Percentiles rank a stretch among this genome's conserved stretches.
Evolutionary conservation across 2,888 invertebrate genomes (phyloP).

Genomic region (Clusia tigrina): DNA sequence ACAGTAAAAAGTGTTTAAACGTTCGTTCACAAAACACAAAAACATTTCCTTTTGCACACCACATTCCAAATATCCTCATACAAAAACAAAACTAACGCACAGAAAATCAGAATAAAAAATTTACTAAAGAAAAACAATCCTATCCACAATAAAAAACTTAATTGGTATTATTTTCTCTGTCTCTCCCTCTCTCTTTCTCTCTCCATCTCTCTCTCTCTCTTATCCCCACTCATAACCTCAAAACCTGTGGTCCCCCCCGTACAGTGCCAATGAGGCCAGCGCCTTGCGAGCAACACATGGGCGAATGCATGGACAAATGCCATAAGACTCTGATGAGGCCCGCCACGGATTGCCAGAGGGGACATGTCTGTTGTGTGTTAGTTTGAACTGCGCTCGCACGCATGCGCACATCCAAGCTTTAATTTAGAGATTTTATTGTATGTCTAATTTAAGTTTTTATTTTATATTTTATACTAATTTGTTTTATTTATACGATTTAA

Average conservation of each 20-base stretch:
- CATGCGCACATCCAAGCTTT: constrained; percentile 19
- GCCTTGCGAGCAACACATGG: constrained; percentile 56
- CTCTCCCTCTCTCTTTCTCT: constrained; percentile 16
- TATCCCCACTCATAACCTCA: constrained; percentile 12
- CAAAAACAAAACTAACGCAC: no score
- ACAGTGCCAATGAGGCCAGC: constrained; percentile 60
- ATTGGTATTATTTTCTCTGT: constrained; percentile 39
- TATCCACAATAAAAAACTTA: not conserved
- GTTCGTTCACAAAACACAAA: no score
- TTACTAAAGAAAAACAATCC: not conserved
- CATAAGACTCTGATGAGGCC: constrained; percentile 48
- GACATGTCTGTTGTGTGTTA: constrained; percentile 60
- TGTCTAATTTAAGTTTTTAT: constrained; percentile 12
- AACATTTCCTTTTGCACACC: not conserved
- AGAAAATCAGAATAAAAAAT: no score
- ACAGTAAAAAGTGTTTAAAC: no score
- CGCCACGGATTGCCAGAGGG: constrained; percentile 55
- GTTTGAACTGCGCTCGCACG: constrained; percentile 34
- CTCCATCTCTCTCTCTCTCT: constrained; percentile 16
- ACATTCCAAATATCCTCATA: no score
- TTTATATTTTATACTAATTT: constrained; percentile 8
- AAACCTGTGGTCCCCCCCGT: constrained; percentile 17
- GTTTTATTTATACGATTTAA: constrained; percentile 6
- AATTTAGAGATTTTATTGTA: constrained; percentile 9
- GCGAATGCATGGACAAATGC: constrained; percentile 56